phyloP scores from a whole-genome alignment of 2,888 invertebrate genomes.

The Scaeva pyrastri region DNA sequence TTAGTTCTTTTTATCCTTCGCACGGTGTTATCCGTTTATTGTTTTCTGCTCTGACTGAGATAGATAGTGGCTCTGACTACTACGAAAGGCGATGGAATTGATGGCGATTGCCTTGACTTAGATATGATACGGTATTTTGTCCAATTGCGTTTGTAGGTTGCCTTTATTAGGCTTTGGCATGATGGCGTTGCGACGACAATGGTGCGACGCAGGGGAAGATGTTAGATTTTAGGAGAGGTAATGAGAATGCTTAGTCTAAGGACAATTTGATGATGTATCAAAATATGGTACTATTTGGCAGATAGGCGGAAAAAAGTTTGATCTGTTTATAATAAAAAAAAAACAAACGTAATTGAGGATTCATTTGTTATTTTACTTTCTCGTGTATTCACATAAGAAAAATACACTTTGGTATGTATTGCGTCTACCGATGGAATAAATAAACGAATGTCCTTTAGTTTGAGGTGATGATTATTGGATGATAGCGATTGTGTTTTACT shows the following conservation, averaged over 20 bases:
- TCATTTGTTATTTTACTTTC: slow-evolving; percentile 56
- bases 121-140: slow-evolving; percentile 35
- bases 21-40: slow-evolving; percentile 32
- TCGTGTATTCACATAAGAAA: neutral
- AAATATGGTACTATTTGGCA: slow-evolving; percentile 45
- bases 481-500: neutral
- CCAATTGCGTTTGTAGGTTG: slow-evolving; percentile 52
- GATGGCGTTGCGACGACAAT: neutral
- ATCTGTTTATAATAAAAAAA: slow-evolving; percentile 65
- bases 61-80: neutral
- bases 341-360: slow-evolving; percentile 57
- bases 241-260: slow-evolving; percentile 39
- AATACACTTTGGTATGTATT: neutral
- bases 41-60: slow-evolving; percentile 23
- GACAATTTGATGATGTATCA: slow-evolving; percentile 40
- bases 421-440: slow-evolving; percentile 42
- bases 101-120: slow-evolving; percentile 51
- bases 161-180: slow-evolving; percentile 43
- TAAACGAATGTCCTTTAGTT: slow-evolving; percentile 27
- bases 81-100: neutral
- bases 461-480: neutral
- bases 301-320: slow-evolving; percentile 44
- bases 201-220: slow-evolving; percentile 34
- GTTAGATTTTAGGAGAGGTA: slow-evolving; percentile 56
- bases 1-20: slow-evolving; percentile 65